These are phyloP conservation scores for Falco peregrinus DNA, from an alignment of 2,797 vertebrate genomes.

Conservation along the genomic window DNA sequence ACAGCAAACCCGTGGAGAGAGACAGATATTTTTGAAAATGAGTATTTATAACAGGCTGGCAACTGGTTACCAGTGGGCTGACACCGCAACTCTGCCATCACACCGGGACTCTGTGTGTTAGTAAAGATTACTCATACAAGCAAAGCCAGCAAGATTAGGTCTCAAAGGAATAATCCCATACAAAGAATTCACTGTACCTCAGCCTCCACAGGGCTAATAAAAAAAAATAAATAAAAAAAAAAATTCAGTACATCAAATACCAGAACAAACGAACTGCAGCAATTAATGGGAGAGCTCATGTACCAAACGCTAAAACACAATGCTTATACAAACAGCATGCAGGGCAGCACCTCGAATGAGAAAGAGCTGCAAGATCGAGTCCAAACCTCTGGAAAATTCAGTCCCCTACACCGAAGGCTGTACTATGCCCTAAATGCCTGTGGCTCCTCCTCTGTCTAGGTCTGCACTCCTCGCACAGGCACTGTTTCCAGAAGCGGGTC, in stretches of 20 bases:
- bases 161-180: slow-evolving; percentile 45
- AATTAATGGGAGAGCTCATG: slow-evolving; percentile 45
- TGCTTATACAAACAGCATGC: neutral
- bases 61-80: neutral
- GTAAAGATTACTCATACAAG: slow-evolving; percentile 34
- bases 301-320: slow-evolving; percentile 44
- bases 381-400: slow-evolving; percentile 67
- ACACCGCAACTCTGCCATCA: neutral
- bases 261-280: slow-evolving; percentile 67
- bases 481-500: slow-evolving; percentile 35
- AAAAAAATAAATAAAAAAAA: slow-evolving; percentile 31
- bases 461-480: slow-evolving; percentile 28
- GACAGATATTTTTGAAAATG: neutral
- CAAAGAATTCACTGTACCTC: slow-evolving; percentile 63
- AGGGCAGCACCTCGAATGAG: neutral
- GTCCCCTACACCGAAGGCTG: slow-evolving; percentile 16
- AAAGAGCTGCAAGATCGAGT: slow-evolving; percentile 30
- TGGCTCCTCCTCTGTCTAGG: slow-evolving; percentile 60
- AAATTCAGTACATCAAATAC: slow-evolving; percentile 66
- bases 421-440: slow-evolving; percentile 35
- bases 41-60: neutral
- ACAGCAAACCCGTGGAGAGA: neutral
- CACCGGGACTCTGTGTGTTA: neutral
- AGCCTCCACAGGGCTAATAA: slow-evolving; percentile 54
- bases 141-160: slow-evolving; percentile 30